Conservation (phyloP, 2,113 vertebrate species). For the Dasyornis broadbenti region DNA sequence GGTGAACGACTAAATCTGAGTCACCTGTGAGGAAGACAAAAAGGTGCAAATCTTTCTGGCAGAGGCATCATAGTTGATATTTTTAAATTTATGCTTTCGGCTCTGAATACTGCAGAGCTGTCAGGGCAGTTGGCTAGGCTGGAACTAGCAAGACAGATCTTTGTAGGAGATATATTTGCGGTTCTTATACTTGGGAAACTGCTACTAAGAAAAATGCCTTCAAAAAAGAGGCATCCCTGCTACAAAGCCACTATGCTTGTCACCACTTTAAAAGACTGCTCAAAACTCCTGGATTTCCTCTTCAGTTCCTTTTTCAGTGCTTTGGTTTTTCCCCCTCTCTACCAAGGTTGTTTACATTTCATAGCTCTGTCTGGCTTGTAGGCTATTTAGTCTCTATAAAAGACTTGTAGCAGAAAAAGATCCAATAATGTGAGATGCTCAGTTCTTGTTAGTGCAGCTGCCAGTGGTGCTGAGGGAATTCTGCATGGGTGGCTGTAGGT, state of each 20-base stretch:
- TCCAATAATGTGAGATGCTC: conserved; percentile 12
- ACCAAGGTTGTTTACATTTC: background rate
- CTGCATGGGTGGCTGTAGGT: conserved; percentile 1
- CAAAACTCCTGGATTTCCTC: background rate
- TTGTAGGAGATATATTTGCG: background rate
- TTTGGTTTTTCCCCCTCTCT: background rate
- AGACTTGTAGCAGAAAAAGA: background rate
- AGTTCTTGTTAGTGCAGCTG: conserved; percentile 21
- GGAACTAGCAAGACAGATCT: background rate
- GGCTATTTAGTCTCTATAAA: background rate
- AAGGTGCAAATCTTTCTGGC: background rate
- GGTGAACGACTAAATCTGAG: background rate
- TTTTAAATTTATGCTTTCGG: background rate
- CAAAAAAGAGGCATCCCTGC: background rate
- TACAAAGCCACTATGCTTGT: background rate
- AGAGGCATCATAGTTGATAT: background rate
- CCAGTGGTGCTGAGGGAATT: background rate
- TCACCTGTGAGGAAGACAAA: background rate
- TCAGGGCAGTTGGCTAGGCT: background rate
- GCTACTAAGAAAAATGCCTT: background rate
- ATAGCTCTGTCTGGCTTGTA: background rate
- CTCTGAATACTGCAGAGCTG: background rate
- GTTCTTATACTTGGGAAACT: background rate
- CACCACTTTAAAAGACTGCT: background rate
- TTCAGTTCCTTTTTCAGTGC: background rate